Percentiles rank a stretch among this genome's conserved stretches.
Evolutionary conservation across 2,888 invertebrate species (phyloP).

Genomic region (Tinea trinotella): DNA sequence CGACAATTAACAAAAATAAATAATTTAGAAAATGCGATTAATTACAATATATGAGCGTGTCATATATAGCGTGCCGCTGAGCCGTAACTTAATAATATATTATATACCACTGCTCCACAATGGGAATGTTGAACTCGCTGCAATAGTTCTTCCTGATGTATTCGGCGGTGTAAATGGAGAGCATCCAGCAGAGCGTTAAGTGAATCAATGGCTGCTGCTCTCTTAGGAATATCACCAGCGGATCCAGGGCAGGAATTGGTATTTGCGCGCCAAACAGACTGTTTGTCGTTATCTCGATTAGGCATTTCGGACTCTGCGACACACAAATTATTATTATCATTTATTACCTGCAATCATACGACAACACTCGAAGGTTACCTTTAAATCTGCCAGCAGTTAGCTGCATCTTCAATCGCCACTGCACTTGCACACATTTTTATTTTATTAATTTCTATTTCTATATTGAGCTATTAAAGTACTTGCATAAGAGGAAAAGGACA

Average conservation of each 20-base stretch:
- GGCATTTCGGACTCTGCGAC: slow-evolving; percentile 52
- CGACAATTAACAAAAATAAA: too few species aligned
- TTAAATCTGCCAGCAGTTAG: too few species aligned
- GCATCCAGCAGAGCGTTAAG: slow-evolving; percentile 65
- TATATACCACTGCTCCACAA: slow-evolving; percentile 61
- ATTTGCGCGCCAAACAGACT: slow-evolving; percentile 45
- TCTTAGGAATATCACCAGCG: slow-evolving; percentile 50
- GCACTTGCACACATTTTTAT: too few species aligned
- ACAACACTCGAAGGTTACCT: too few species aligned
- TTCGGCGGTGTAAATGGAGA: slow-evolving; percentile 61
- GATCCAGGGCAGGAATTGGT: slow-evolving; percentile 45
- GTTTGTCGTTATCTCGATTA: slow-evolving; percentile 59
- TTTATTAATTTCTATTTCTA: too few species aligned
- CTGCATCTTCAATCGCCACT: too few species aligned
- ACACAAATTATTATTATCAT: not conserved
- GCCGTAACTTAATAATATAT: too few species aligned
- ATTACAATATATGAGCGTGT: too few species aligned
- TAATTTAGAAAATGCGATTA: too few species aligned
- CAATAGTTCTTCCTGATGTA: slow-evolving; percentile 61
- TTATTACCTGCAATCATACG: not conserved
- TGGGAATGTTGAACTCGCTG: slow-evolving; percentile 55
- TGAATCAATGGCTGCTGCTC: slow-evolving; percentile 63
- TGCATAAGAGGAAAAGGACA: too few species aligned
- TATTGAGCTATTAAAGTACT: too few species aligned
- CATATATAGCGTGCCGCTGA: too few species aligned